phyloP scores from a whole-genome alignment of 2,888 invertebrate species.

The Diarsia dahlii region DNA sequence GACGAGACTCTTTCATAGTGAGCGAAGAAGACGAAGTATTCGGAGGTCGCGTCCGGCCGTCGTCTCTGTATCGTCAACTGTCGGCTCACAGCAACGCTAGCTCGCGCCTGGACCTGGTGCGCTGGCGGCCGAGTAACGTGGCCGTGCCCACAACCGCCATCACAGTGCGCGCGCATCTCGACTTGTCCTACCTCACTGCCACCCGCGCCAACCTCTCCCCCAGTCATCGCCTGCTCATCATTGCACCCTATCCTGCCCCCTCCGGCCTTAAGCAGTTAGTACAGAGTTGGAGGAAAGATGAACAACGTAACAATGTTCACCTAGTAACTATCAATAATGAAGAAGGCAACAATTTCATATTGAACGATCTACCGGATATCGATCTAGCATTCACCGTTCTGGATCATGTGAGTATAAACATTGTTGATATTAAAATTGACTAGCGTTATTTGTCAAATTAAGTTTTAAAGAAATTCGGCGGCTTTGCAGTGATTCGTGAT shows the following conservation, averaged over 20 bases:
- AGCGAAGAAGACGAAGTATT: slow-evolving; percentile 54
- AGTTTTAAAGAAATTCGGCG: background rate
- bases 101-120: slow-evolving; percentile 49
- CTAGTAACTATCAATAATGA: slow-evolving; percentile 73
- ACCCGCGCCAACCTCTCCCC: slow-evolving; percentile 36
- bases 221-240: slow-evolving; percentile 49
- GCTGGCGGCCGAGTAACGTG: slow-evolving; percentile 50
- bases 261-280: slow-evolving; percentile 63
- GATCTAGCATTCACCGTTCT: slow-evolving; percentile 73
- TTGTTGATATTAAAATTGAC: background rate
- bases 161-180: slow-evolving; percentile 44
- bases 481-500: background rate
- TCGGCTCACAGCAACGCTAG: slow-evolving; percentile 36
- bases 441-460: background rate
- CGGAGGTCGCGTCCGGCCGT: slow-evolving; percentile 38
- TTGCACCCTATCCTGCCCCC: slow-evolving; percentile 53
- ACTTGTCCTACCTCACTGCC: slow-evolving; percentile 36
- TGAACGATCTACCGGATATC: slow-evolving; percentile 72
- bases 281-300: slow-evolving; percentile 70
- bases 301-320: slow-evolving; percentile 68
- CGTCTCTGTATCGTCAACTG: slow-evolving; percentile 42
- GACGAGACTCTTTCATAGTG: slow-evolving; percentile 48
- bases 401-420: slow-evolving; percentile 67
- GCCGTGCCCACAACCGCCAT: slow-evolving; percentile 49
- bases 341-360: slow-evolving; percentile 62